phyloP scores from a whole-genome alignment of 2,888 invertebrate species.

The Cosmia pyralina region DNA sequence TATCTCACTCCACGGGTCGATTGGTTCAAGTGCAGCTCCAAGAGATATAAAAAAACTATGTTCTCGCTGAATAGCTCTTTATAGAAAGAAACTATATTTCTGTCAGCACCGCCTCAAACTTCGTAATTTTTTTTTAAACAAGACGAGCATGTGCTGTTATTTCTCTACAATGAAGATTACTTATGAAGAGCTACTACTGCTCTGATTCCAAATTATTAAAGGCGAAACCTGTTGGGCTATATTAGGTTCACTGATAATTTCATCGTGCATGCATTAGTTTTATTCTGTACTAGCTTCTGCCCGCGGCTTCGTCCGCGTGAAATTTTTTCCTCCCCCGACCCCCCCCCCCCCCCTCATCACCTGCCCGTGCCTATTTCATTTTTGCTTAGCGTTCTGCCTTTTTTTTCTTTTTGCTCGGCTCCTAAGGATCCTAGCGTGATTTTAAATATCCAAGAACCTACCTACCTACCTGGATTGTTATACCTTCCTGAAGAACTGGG shows the following conservation, averaged over 20 bases:
- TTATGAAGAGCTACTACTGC: no score
- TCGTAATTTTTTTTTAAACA: background rate
- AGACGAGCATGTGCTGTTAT: background rate
- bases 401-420: no score
- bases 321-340: no score
- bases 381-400: no score
- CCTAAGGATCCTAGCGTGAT: no score
- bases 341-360: no score
- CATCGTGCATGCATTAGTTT: background rate
- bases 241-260: background rate
- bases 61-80: background rate
- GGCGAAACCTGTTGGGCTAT: background rate
- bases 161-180: no score
- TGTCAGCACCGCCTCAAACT: background rate
- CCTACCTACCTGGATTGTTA: no score
- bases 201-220: background rate
- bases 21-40: background rate
- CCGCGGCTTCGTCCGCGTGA: no score
- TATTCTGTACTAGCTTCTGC: background rate
- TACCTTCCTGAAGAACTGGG: no score
- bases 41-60: background rate
- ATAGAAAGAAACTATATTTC: background rate
- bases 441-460: no score
- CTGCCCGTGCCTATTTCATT: no score
- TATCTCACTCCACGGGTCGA: constrained; percentile 5